Evolutionary conservation across 2,888 invertebrate species (phyloP), one percentile per base, ranked within the genome.

Genomic region (Netelia virgata): DNA sequence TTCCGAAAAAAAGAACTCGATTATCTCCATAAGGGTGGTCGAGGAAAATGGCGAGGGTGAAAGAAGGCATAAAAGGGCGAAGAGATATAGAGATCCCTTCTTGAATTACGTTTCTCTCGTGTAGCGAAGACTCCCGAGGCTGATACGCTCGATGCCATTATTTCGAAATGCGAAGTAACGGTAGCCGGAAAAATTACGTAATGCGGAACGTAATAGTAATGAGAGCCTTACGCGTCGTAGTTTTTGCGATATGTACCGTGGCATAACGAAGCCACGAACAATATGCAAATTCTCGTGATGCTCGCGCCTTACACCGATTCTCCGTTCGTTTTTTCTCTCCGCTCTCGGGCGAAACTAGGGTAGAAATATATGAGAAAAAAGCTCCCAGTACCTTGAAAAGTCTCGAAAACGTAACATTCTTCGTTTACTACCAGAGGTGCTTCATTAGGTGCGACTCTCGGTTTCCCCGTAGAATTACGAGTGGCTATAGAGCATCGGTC

Each of bases 121-220:
- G 55, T 47, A 50, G 18, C 43, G 47, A 50, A 57, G 50, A 59
- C 59, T 47, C 77, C 43, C 55, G 28, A 10, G 69, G 50, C 77
- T 68, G 76, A 76, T 76, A 66, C 57, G 23, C 76, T 43, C 69
- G 36, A 69, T 69, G 61, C 77, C 28, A 77, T 77, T 77, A 14
- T 72, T 47, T 79, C 79, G 28, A 72, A 79, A 78, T 78, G 61
- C 63, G 64, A 63, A 63, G 63, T 79, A 79, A 79, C 77, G 77
- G 69, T 6, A 9, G 36, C 69, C 77, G 68, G 18, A 57, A 18
- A 16, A 53, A 16, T 3, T 16, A n/a, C 53, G 2, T 36, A 36
- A 36, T 36, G 36, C 36, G 36, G 6, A 5, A 36, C 36, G 6
- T 36, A 36, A 36, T 5, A 36, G 36, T 36, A 16, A 50, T n/a